Evolutionary conservation across 2,888 invertebrate genomes (phyloP).

Genomic region (Mayetiola destructor): DNA sequence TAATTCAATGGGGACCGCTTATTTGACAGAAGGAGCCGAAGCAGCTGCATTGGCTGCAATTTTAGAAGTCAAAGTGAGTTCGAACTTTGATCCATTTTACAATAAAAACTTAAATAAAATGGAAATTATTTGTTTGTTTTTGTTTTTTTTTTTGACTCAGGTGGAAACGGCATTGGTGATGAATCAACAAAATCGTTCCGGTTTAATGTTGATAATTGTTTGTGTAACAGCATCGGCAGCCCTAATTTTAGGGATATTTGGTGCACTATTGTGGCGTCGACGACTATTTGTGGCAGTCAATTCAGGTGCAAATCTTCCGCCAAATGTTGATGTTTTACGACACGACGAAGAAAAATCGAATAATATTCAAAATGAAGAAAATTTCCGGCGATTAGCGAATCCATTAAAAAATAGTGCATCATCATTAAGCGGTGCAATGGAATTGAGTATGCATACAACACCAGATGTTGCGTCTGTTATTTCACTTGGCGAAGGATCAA

Average conservation of each 20-base stretch:
- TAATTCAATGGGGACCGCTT: conserved; percentile 25
- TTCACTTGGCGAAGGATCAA: conserved; percentile 33
- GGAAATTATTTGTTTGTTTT: background rate
- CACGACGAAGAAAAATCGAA: conserved; percentile 80
- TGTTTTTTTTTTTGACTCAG: background rate
- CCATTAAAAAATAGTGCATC: conserved; percentile 50
- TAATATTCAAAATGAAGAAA: conserved; percentile 82
- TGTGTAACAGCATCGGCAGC: conserved; percentile 35
- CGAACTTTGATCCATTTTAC: background rate
- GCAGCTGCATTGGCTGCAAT: conserved; percentile 53
- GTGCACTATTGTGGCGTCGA: conserved; percentile 42
- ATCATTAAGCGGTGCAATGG: conserved; percentile 42
- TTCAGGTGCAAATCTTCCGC: conserved; percentile 41
- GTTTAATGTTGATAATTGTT: conserved; percentile 34
- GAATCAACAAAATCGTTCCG: conserved; percentile 28
- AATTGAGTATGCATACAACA: conserved; percentile 31
- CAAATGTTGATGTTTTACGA: conserved; percentile 43
- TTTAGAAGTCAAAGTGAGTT: conserved; percentile 50
- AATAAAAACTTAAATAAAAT: background rate
- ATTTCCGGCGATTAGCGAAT: conserved; percentile 67
- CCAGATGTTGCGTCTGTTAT: conserved; percentile 29
- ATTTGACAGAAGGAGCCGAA: conserved; percentile 39
- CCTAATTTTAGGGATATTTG: conserved; percentile 35
- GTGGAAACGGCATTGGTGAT: conserved; percentile 50
- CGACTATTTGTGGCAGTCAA: conserved; percentile 36